Evolutionary conservation across 1,140 invertebrate genomes (phyloP).

Genomic region (Zaprionus vittiger): DNA sequence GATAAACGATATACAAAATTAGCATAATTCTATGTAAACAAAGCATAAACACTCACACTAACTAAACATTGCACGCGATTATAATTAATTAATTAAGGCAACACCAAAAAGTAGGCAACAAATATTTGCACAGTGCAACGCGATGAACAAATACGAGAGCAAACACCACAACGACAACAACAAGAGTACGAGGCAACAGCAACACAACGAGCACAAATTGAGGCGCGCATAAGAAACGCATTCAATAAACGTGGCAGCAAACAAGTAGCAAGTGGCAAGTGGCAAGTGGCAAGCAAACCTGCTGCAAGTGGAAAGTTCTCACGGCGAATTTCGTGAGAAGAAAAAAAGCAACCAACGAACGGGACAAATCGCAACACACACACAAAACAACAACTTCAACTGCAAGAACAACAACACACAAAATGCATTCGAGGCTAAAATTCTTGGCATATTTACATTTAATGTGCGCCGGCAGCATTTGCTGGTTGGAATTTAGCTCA

Average conservation of each 20-base stretch:
- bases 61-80: conserved; percentile 20
- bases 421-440: conserved; percentile 79
- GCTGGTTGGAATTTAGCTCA: conserved; percentile 65
- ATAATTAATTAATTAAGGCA: conserved; percentile 17
- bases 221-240: conserved; percentile 27
- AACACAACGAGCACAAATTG: conserved; percentile 30
- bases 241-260: conserved; percentile 12
- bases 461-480: conserved; percentile 77
- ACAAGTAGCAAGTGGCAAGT: conserved; percentile 5
- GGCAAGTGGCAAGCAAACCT: conserved; percentile 32
- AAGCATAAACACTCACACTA: neutral
- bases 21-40: conserved; percentile 1
- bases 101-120: conserved; percentile 36
- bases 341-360: neutral
- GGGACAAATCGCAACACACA: neutral
- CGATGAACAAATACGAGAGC: conserved; percentile 10
- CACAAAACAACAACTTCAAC: neutral
- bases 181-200: neutral
- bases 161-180: neutral
- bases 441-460: conserved; percentile 81
- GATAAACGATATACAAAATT: neutral
- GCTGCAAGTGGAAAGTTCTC: conserved; percentile 39
- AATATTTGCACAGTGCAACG: conserved; percentile 26
- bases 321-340: conserved; percentile 35
- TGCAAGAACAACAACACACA: conserved; percentile 14